A percentile compares a stretch with the other conserved stretches of the same genome.
Conservation (phyloP, 2,888 invertebrate genomes). For the Andrena flavipes region DNA sequence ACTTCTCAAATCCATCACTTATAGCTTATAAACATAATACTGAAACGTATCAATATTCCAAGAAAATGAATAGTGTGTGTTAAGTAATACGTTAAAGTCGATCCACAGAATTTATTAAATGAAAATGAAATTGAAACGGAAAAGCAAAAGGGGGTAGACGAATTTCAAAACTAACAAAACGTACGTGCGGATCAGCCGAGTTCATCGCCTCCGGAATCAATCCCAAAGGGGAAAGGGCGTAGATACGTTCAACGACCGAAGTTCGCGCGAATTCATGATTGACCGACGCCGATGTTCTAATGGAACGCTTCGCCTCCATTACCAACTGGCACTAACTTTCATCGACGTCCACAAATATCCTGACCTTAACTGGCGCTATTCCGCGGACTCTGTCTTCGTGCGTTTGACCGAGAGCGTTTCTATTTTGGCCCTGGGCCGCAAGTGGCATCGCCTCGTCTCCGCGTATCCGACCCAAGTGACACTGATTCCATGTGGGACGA, state of each 20-base stretch:
- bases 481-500: conserved; percentile 30
- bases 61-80: too few species aligned
- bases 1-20: too few species aligned
- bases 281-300: not conserved
- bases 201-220: not conserved
- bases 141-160: not conserved
- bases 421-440: conserved; percentile 40
- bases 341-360: conserved; percentile 56
- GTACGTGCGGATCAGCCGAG: not conserved
- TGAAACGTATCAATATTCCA: too few species aligned
- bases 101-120: not conserved
- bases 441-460: conserved; percentile 33
- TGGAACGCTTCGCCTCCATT: conserved; percentile 15
- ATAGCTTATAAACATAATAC: too few species aligned
- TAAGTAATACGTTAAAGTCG: too few species aligned
- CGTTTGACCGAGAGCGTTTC: conserved; percentile 47
- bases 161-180: not conserved
- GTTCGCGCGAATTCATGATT: conserved; percentile 9
- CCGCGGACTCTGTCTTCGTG: conserved; percentile 34
- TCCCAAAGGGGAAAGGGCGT: not conserved
- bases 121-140: not conserved
- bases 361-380: conserved; percentile 57
- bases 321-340: conserved; percentile 42
- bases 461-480: conserved; percentile 6
- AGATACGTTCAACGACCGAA: not conserved